A percentile compares a stretch with the other conserved stretches of the same genome.
Conservation (phyloP, 2,113 vertebrate species). For the Chrysochloris asiatica region DNA sequence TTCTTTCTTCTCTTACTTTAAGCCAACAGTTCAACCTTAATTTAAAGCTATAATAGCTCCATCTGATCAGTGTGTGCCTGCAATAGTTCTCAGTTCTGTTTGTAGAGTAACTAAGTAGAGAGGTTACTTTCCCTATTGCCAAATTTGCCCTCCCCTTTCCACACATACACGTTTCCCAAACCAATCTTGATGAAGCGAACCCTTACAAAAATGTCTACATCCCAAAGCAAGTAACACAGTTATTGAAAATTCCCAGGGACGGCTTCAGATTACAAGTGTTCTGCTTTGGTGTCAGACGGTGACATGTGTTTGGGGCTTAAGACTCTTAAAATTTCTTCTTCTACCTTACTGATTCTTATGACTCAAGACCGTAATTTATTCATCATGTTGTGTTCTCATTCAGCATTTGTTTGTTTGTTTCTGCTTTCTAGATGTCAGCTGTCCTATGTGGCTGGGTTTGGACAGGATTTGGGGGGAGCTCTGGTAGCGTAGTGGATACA, state of each 20-base stretch:
- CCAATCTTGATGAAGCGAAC: not conserved
- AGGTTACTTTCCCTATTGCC: not conserved
- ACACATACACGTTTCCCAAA: not conserved
- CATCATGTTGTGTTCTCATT: not conserved
- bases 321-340: slow-evolving; percentile 11
- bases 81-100: not conserved
- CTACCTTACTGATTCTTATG: not conserved
- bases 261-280: not conserved
- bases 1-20: not conserved
- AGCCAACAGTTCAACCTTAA: not conserved
- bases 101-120: not conserved
- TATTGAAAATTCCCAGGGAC: not conserved
- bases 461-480: not conserved
- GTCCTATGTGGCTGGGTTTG: not conserved
- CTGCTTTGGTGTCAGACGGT: not conserved
- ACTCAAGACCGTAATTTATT: slow-evolving; percentile 38
- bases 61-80: rapidly evolving
- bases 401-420: not conserved
- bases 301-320: slow-evolving; percentile 25
- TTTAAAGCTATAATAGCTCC: not conserved
- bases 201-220: not conserved
- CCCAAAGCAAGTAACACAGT: not conserved
- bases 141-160: not conserved
- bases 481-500: too few species aligned
- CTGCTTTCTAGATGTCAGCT: not conserved